Evolutionary conservation across 2,113 vertebrate genomes (phyloP).

Genomic region (Callopanchax toddi): DNA sequence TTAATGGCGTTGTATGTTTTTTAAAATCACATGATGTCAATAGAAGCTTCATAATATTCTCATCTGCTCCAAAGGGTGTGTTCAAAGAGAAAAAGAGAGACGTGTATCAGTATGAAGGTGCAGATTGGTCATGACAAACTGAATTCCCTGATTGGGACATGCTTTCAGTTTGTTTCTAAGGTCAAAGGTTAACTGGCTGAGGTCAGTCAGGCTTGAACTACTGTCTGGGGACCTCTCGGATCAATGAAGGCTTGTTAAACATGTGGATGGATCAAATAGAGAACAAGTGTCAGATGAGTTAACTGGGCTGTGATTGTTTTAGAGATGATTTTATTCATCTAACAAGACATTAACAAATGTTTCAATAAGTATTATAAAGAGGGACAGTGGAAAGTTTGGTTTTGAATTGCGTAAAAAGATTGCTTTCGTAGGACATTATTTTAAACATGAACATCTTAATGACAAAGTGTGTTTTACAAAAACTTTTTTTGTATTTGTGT

Average conservation of each 20-base stretch:
- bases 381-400: not conserved
- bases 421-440: not conserved
- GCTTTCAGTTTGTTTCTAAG: constrained; percentile 46
- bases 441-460: too few relatives aligned
- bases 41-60: too few relatives aligned
- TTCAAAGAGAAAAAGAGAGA: not conserved
- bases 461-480: too few relatives aligned
- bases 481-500: too few relatives aligned
- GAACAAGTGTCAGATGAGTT: constrained; percentile 34
- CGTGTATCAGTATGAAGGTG: not conserved
- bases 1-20: not conserved
- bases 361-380: not conserved
- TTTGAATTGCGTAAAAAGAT: not conserved
- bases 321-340: not conserved
- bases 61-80: too few relatives aligned
- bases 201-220: constrained; percentile 76
- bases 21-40: too few relatives aligned
- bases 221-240: constrained; percentile 53
- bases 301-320: constrained; percentile 10
- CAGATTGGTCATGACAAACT: constrained; percentile 21
- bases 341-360: not conserved
- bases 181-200: constrained; percentile 84
- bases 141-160: constrained; percentile 10
- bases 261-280: constrained; percentile 53
- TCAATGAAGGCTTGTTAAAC: constrained; percentile 68